Percentiles rank a stretch among this genome's conserved stretches.
Evolutionary conservation across 2,888 invertebrate species (phyloP).

Genomic region (Odiellus spinosus): DNA sequence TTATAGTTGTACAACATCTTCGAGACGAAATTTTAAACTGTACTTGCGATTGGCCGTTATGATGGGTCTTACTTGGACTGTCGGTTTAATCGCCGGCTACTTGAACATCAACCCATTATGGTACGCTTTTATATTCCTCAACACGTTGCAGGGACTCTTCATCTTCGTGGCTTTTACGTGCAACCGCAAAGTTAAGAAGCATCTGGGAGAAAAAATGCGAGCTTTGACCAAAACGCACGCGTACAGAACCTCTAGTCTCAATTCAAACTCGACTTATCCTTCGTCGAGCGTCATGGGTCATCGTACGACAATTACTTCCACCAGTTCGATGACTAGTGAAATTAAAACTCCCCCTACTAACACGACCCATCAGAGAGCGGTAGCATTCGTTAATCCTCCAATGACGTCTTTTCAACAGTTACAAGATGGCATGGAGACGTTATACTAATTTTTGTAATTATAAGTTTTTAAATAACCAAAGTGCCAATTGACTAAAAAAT

Average conservation of each 20-base stretch:
- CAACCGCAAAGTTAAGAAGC: constrained; percentile 29
- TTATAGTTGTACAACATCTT: constrained; percentile 3
- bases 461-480: too few relatives aligned
- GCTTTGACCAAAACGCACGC: neutral
- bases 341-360: too few relatives aligned
- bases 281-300: too few relatives aligned
- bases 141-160: constrained; percentile 36
- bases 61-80: constrained; percentile 37
- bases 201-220: neutral
- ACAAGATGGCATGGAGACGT: too few relatives aligned
- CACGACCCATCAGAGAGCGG: too few relatives aligned
- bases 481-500: too few relatives aligned
- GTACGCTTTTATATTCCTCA: constrained; percentile 35
- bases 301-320: too few relatives aligned
- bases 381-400: too few relatives aligned
- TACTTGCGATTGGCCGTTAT: constrained; percentile 34
- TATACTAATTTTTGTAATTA: too few relatives aligned
- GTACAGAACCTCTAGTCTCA: neutral
- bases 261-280: neutral
- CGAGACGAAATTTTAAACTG: constrained; percentile 21
- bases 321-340: too few relatives aligned
- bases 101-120: constrained; percentile 30
- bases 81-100: constrained; percentile 33
- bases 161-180: constrained; percentile 37
- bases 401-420: too few relatives aligned